Base-by-base conservation (phyloP, 1,140 invertebrate species). In the Drosophila equinoxialis region DNA sequence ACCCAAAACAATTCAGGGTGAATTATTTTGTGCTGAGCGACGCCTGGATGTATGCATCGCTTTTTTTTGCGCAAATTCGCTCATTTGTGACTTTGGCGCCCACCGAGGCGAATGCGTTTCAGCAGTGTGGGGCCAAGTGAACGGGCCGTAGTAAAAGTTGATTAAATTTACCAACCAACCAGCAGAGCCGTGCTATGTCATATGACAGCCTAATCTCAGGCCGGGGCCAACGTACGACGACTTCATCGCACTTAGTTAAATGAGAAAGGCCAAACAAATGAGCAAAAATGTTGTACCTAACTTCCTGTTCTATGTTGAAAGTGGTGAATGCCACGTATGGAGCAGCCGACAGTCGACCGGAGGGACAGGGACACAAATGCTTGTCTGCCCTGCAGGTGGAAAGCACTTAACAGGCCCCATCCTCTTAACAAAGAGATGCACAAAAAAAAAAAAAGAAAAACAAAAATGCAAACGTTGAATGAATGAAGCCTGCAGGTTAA, bases 201-300 rank as follows among this genome's bases (percentile, higher is more conserved):
- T 58, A 48, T 65, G 72, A 55, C 75, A 68, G 76, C 73, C 76
- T 79, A 79, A 79, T 79, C 75, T 69, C 59, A 48, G 68, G 58
- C 33, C 33, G 78, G 64, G 79, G 73, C 65, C 65, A 69, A 68
- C 68, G 60, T 83, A 86, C 84, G 83, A 83, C 83, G 83, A 83
- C 83, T 83, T 71, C 67, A 79, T 64, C 79, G 82, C 82, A 86
- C 83, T 86, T 86, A 86, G 84, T 86, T 75, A 86, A 86, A 86
- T 86, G 83, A 86, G 79, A 68, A 82, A 77, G 67, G 45, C 74
- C 73, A 66, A 77, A 74, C 81, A 84, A 84, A 85, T 84, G 81
- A 84, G 81, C 81, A 84, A 83, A 77, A 79, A 58, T 79, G 76
- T 63, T 68, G 37, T 39, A 39, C 10, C 45, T 39, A 61, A 59